A percentile compares a stretch with the other conserved stretches of the same genome.
phyloP scores from a whole-genome alignment of 2,797 vertebrate genomes.

The Argya squamiceps region DNA sequence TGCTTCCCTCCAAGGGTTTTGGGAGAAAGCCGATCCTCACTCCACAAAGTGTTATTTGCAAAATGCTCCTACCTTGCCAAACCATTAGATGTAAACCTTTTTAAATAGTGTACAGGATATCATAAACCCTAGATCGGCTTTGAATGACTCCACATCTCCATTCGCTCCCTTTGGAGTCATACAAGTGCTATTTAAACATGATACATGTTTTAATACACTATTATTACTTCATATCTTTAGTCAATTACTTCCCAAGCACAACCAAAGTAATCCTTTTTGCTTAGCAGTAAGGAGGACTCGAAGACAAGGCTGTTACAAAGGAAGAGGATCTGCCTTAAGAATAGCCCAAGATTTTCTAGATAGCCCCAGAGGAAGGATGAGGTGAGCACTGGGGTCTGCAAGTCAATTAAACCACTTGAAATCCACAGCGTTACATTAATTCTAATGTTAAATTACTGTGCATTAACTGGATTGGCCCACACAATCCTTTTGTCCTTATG shows the following conservation, averaged over 20 bases:
- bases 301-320: not conserved
- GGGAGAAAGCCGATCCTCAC: conserved; percentile 34
- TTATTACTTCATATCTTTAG: not conserved
- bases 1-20: conserved; percentile 19
- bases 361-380: not conserved
- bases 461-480: not conserved
- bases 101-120: conserved; percentile 14
- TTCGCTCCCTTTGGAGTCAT: conserved; percentile 31
- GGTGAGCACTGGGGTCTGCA: not conserved
- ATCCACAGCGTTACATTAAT: not conserved
- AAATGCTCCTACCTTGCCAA: conserved; percentile 34
- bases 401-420: not conserved
- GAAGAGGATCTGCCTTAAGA: not conserved
- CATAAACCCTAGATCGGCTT: not conserved
- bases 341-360: not conserved
- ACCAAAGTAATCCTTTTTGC: not conserved
- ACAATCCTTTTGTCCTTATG: not conserved
- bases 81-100: conserved; percentile 50
- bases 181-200: conserved; percentile 32
- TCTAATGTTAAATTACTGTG: not conserved
- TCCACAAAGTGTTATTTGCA: conserved; percentile 34
- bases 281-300: not conserved
- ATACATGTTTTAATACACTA: conserved; percentile 25
- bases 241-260: conserved; percentile 38
- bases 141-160: conserved; percentile 1